Conservation (phyloP, 2,797 vertebrate genomes). For the Thalassophryne amazonica region DNA sequence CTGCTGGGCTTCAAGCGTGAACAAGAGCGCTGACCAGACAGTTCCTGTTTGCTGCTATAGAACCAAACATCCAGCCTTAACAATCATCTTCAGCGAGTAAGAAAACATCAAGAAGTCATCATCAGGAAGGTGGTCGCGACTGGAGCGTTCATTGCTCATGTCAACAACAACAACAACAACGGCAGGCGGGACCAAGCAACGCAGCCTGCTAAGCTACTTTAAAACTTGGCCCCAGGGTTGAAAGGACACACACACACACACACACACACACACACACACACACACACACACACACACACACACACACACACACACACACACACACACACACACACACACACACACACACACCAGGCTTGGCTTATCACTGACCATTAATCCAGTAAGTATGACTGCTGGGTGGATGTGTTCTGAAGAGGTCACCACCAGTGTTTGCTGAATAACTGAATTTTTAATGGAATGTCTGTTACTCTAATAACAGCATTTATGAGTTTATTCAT, state of each 20-base stretch:
- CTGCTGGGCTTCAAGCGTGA: constrained; percentile 2
- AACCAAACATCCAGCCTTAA: neutral
- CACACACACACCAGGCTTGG: constrained; percentile 31
- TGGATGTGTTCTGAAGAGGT: constrained; percentile 8
- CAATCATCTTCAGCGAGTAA: neutral
- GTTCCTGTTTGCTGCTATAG: neutral
- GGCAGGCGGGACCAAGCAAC: constrained; percentile 33
- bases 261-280: constrained; percentile 4
- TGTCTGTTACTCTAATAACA: too few relatives aligned
- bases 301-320: constrained; percentile 12
- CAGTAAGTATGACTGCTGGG: constrained; percentile 33
- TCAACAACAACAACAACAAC: constrained; percentile 28
- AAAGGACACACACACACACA: constrained; percentile 32
- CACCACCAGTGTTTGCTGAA: constrained; percentile 21
- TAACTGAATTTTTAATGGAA: too few relatives aligned
- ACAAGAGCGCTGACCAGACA: neutral
- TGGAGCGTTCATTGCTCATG: constrained; percentile 12
- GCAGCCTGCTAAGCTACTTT: constrained; percentile 73
- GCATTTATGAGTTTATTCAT: too few relatives aligned
- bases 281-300: constrained; percentile 14
- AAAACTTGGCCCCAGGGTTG: constrained; percentile 66
- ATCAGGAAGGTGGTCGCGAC: neutral
- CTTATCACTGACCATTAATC: constrained; percentile 62
- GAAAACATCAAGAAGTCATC: constrained; percentile 5
- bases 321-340: constrained; percentile 15